Evolutionary conservation across 2,888 invertebrate genomes (phyloP).

Genomic region (Atrina japonica): DNA sequence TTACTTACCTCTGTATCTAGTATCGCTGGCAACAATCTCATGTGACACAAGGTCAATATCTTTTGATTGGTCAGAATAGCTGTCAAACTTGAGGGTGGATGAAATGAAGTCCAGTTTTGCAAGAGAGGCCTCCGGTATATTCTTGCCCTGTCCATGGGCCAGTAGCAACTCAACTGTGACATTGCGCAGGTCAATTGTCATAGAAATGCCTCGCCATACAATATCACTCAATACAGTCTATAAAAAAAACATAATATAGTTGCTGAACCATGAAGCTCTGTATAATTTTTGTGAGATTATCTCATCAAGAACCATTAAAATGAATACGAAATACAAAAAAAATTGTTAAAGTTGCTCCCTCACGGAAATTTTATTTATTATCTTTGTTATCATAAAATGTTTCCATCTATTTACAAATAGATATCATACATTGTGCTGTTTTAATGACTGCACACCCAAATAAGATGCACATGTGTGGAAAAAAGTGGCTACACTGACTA

Average conservation of each 20-base stretch:
- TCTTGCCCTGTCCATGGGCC: constrained; percentile 59
- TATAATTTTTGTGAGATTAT: no score
- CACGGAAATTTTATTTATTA: no score
- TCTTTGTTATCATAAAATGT: no score
- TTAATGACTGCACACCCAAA: no score
- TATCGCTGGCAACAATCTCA: constrained; percentile 91
- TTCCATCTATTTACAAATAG: no score
- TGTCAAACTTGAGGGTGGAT: constrained; percentile 92
- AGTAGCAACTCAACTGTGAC: constrained; percentile 87
- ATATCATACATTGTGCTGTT: no score
- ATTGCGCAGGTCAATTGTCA: constrained; percentile 91
- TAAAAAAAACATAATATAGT: no score
- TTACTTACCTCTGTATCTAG: constrained; percentile 83
- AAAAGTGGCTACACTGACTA: no score
- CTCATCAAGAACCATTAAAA: no score
- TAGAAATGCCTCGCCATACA: constrained; percentile 90
- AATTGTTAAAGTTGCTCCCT: no score
- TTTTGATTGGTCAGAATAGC: constrained; percentile 92
- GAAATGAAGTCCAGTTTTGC: constrained; percentile 95
- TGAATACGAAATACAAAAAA: constrained; percentile 8
- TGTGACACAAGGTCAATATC: constrained; percentile 96
- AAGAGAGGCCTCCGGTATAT: constrained; percentile 81
- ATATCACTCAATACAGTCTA: constrained; percentile 81
- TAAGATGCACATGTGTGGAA: no score
- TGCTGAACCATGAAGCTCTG: no score